phyloP scores from a whole-genome alignment of 2,888 invertebrate species.

The Neoascia interrupta region DNA sequence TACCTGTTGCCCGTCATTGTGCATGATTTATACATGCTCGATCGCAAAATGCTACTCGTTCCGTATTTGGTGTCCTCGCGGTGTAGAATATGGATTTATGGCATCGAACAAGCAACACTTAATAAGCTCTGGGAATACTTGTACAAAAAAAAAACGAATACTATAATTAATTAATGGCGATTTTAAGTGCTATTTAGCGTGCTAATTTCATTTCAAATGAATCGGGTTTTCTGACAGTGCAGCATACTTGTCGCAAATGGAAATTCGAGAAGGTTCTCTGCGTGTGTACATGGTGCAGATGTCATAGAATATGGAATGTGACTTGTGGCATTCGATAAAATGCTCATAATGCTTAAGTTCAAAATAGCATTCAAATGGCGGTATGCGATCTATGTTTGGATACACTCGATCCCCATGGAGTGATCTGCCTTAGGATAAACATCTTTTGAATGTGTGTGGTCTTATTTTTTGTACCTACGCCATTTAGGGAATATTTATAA shows the following conservation, averaged over 20 bases:
- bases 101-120: slow-evolving; percentile 59
- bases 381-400: too few species aligned
- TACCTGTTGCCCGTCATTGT: slow-evolving; percentile 69
- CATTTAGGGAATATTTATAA: too few species aligned
- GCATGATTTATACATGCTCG: slow-evolving; percentile 56
- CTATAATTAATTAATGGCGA: slow-evolving; percentile 63
- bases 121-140: slow-evolving; percentile 61
- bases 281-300: slow-evolving; percentile 38
- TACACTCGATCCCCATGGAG: too few species aligned
- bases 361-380: slow-evolving; percentile 64
- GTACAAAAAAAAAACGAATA: slow-evolving; percentile 36
- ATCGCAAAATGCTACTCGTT: slow-evolving; percentile 32
- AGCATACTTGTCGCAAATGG: slow-evolving; percentile 37
- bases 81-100: slow-evolving; percentile 68
- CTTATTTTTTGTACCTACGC: too few species aligned
- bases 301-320: slow-evolving; percentile 63
- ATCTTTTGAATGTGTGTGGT: too few species aligned
- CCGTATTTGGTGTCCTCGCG: slow-evolving; percentile 52
- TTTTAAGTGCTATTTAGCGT: slow-evolving; percentile 56
- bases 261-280: slow-evolving; percentile 57
- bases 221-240: too few species aligned
- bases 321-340: slow-evolving; percentile 52
- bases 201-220: slow-evolving; percentile 60
- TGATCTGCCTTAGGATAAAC: too few species aligned
- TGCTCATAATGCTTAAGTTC: slow-evolving; percentile 51